Evolutionary conservation across 1,140 invertebrate genomes (phyloP), one percentile per base, ranked within the genome.

Genomic region (Pinna nobilis): DNA sequence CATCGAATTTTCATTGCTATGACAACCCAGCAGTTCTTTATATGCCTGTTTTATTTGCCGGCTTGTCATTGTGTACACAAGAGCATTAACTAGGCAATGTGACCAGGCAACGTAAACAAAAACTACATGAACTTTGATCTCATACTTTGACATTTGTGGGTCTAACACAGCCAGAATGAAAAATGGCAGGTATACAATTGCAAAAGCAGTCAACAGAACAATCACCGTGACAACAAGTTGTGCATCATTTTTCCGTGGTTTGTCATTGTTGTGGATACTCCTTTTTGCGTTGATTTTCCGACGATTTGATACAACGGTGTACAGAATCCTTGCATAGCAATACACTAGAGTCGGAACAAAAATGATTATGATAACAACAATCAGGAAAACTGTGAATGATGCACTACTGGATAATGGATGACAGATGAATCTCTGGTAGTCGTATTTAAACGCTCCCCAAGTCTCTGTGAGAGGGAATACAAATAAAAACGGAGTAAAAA

Each of bases 31-130:
- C 18, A 61, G 18, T 2, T 39, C 20, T n/a, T 23, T 25, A 20
- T 28, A 32, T 4, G 68, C 68, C 15, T 13, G 3, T 30, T 63
- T 57, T 25, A 69, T 79, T 28, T 65, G 63, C 37, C 47, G 39
- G 41, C 73, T 74, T n/a, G 67, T 49, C 20, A 76, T 39, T 11
- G 76, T 67, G 39, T 81, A 81, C 23, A 78, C 66, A 7, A 81
- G 18, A 0, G 79, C 76, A 44, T 81, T 81, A 9, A 70, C 65
- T 32, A 76, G 47, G 25, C 49, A 39, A 60, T 78, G 70, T 3
- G 63, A 65, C 76, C 73, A 77, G 13, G 53, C 70, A 15, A 79
- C 41, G 59, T 81, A 81, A 13, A 77, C 57, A 23, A 73, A 28
- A 1, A 61, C 32, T 9, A 60, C 51, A 33, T 76, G 69, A 2